phyloP scores from a whole-genome alignment of 2,113 vertebrate species.

The Sebastes fasciatus region DNA sequence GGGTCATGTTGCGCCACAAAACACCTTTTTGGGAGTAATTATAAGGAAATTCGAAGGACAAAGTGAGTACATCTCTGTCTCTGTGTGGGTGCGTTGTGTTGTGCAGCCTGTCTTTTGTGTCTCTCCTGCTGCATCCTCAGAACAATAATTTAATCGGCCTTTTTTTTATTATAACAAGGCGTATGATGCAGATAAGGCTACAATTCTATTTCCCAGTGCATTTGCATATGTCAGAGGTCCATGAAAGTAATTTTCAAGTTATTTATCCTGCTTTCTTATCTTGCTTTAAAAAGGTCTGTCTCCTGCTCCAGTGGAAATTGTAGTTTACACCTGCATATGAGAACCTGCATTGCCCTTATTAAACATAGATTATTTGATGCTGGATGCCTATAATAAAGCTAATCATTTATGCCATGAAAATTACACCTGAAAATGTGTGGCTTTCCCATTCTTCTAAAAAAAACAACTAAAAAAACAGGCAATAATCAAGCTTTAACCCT shows the following conservation, averaged over 20 bases:
- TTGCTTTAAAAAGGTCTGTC: neutral
- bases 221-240: neutral
- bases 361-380: neutral
- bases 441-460: neutral
- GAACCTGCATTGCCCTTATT: slow-evolving; percentile 5
- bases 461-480: neutral
- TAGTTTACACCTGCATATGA: slow-evolving; percentile 9
- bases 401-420: neutral
- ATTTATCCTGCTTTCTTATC: neutral
- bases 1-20: slow-evolving; percentile 97
- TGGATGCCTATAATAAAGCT: slow-evolving; percentile 6
- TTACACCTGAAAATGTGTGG: neutral
- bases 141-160: slow-evolving; percentile 21
- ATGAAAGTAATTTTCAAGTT: slow-evolving; percentile 33
- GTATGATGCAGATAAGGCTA: neutral
- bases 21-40: slow-evolving; percentile 96
- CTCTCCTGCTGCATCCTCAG: slow-evolving; percentile 17
- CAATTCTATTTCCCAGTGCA: neutral
- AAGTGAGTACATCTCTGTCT: slow-evolving; percentile 88
- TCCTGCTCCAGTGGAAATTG: slow-evolving; percentile 2
- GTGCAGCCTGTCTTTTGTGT: slow-evolving; percentile 53
- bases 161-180: neutral
- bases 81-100: slow-evolving; percentile 19
- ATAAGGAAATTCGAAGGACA: slow-evolving; percentile 99
- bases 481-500: neutral